phyloP scores from a whole-genome alignment of 2,113 vertebrate species.

The Callipepla squamata region DNA sequence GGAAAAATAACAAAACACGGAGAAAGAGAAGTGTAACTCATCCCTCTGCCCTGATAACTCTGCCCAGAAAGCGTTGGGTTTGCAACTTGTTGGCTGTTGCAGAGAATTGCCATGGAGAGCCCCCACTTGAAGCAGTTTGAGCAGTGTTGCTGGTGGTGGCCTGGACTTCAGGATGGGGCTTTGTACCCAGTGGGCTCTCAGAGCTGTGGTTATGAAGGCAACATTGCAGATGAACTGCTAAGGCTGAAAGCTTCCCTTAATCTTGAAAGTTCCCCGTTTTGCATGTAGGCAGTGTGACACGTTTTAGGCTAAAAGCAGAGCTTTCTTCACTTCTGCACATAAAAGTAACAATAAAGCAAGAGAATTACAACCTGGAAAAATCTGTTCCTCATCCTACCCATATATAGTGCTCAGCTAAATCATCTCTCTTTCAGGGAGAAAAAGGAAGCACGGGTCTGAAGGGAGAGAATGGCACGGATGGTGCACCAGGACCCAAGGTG shows the following conservation, averaged over 20 bases:
- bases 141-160: neutral
- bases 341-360: neutral
- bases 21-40: neutral
- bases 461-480: conserved; percentile 70
- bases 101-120: neutral
- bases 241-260: neutral
- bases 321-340: neutral
- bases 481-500: conserved; percentile 75
- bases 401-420: rapidly evolving
- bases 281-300: rapidly evolving
- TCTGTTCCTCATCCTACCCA: neutral
- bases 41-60: neutral
- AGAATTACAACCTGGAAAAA: neutral
- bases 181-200: rapidly evolving
- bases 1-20: neutral
- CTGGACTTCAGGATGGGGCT: neutral
- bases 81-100: neutral
- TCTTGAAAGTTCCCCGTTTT: neutral
- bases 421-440: conserved; percentile 72
- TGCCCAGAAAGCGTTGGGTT: neutral
- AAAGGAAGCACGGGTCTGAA: conserved; percentile 53
- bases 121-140: neutral
- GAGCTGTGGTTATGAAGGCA: neutral
- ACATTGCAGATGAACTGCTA: neutral
- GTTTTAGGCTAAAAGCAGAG: neutral